Evolutionary conservation across 2,888 invertebrate species (phyloP), one percentile per base, ranked within the genome.

Genomic region (Torymus aiolomorphi): DNA sequence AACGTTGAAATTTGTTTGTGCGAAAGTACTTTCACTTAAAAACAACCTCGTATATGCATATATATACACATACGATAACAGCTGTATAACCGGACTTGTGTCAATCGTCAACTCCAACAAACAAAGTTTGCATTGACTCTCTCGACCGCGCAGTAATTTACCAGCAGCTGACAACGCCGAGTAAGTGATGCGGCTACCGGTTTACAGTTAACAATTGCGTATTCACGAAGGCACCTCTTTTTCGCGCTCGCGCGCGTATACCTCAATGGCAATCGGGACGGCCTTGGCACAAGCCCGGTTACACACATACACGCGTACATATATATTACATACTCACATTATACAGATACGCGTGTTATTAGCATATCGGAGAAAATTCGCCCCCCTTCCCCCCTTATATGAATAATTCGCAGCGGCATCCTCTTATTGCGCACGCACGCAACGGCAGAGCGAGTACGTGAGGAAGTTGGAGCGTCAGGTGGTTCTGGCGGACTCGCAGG

Each of bases 401-500:
- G 31, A 31, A 31, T 31, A 31, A 31, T 31, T 31, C 31, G 1
- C 31, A 24, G 31, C 42, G 14, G 5, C 14, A 31, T 52, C 52
- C 3, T 16, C 10, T 31, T n/a, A 20, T 62, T 14, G 14, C n/a
- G 71, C 31, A 31, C 31, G 31, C 2, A 31, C 31, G 31, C 31
- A 8, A 31, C 4, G 31, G 31, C 84, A 88, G 87, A 85, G 83
- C 20, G 87, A 88, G 14, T 88, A 88, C 62, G 86, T 86, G 24
- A 84, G 84, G 63, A 86, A 84, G 54, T 88, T 94, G 80, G 94
- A 94, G 88, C 92, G 93, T 62, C 94, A 94, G 87, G 93, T 95
- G 49, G 93, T 94, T 20, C 88, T 94, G 57, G 94, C 94, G 0
- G 95, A 95, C 86, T 92, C 93, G 12, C 92, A 94, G 85, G 92